These are phyloP conservation scores for Calcarius ornatus DNA, from an alignment of 2,113 vertebrate genomes.

Conservation along the genomic window DNA sequence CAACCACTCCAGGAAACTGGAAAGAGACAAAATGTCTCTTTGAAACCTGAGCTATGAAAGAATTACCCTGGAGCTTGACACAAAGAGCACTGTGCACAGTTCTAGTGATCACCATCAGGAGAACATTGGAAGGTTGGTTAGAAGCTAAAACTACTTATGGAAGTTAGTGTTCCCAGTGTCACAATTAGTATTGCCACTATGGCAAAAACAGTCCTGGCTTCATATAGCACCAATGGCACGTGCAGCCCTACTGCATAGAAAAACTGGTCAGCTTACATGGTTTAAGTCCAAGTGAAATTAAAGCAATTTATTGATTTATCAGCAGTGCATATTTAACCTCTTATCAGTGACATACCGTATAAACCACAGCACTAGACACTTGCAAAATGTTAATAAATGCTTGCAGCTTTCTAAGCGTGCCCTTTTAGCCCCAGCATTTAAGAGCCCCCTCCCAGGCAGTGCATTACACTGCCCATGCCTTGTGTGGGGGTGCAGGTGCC, in stretches of 20 bases:
- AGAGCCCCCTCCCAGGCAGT: neutral
- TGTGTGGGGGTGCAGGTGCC: neutral
- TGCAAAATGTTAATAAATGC: neutral
- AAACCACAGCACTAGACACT: neutral
- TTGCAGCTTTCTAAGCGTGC: neutral
- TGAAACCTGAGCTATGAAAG: neutral
- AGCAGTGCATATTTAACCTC: neutral
- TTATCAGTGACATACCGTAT: neutral
- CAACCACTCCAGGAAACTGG: neutral
- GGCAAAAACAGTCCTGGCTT: neutral
- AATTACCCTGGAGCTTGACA: neutral
- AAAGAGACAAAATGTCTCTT: neutral
- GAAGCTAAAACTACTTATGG: neutral
- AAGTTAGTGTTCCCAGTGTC: neutral
- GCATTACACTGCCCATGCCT: neutral
- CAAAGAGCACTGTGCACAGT: accelerated
- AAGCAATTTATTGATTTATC: neutral
- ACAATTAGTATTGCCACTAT: neutral
- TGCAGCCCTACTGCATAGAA: neutral
- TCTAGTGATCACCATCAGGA: neutral
- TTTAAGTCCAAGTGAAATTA: neutral
- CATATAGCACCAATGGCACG: neutral
- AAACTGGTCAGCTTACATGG: neutral
- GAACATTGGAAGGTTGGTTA: neutral
- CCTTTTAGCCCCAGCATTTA: neutral